Evolutionary conservation across 2,888 invertebrate species (phyloP).

Genomic region (Drosophila fulvimacula): DNA sequence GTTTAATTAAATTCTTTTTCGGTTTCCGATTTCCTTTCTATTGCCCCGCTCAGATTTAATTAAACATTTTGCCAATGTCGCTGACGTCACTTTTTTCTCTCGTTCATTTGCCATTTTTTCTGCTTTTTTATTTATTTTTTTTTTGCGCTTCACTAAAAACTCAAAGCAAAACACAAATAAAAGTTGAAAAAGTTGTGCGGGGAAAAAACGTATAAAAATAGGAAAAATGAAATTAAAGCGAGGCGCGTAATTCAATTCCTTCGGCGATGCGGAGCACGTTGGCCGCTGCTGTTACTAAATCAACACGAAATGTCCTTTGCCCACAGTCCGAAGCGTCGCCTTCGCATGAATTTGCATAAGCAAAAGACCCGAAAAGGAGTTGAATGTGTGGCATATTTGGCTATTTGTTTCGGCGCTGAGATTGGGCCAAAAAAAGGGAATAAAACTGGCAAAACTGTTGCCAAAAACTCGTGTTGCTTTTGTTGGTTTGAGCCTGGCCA

Average conservation of each 20-base stretch:
- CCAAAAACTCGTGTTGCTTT: slow-evolving; percentile 26
- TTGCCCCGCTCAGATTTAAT: slow-evolving; percentile 60
- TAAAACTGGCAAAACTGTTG: slow-evolving; percentile 38
- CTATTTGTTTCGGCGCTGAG: slow-evolving; percentile 47
- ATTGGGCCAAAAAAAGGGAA: slow-evolving; percentile 30
- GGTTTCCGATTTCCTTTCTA: slow-evolving; percentile 66
- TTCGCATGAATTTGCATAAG: slow-evolving; percentile 54
- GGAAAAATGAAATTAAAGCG: slow-evolving; percentile 28
- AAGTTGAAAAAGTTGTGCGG: slow-evolving; percentile 13
- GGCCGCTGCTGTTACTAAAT: slow-evolving; percentile 69
- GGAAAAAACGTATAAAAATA: slow-evolving; percentile 10
- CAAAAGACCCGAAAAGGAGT: slow-evolving; percentile 28
- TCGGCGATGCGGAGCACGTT: slow-evolving; percentile 52
- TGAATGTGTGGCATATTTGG: slow-evolving; percentile 54
- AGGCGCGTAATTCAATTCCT: slow-evolving; percentile 73
- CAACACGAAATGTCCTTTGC: slow-evolving; percentile 57
- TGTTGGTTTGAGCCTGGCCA: slow-evolving; percentile 20
- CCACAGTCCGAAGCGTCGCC: slow-evolving; percentile 40
- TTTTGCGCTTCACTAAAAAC: slow-evolving; percentile 24
- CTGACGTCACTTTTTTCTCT: slow-evolving; percentile 20
- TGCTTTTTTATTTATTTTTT: slow-evolving; percentile 9
- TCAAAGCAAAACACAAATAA: slow-evolving; percentile 49
- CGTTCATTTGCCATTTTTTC: slow-evolving; percentile 28
- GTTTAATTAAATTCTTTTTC: slow-evolving; percentile 77
- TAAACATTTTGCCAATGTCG: slow-evolving; percentile 70